Evolutionary conservation across 2,888 invertebrate species (phyloP).

Genomic region (Chorisops tibialis): DNA sequence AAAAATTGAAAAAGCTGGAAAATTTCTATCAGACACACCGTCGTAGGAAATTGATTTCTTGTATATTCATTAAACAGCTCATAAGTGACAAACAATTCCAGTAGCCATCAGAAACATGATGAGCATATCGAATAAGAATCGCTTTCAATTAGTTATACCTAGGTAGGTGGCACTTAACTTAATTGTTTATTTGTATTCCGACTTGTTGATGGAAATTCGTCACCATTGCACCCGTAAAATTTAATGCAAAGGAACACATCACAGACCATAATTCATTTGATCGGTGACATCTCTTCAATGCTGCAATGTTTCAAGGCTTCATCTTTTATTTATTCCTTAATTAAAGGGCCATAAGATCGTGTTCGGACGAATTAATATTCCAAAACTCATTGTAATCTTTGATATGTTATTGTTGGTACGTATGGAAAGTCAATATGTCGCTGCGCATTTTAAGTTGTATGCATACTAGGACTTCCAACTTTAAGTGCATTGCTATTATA

Average conservation of each 20-base stretch:
- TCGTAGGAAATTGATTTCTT: slow-evolving; percentile 16
- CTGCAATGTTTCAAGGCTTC: neutral
- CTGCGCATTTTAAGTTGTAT: slow-evolving; percentile 1
- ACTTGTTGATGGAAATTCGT: slow-evolving; percentile 17
- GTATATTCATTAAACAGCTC: slow-evolving; percentile 19
- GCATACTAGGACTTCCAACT: neutral
- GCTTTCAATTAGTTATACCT: neutral
- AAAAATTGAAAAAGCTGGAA: neutral
- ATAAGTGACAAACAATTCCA: slow-evolving; percentile 23
- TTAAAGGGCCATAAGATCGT: slow-evolving; percentile 23
- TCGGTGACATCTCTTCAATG: slow-evolving; percentile 3
- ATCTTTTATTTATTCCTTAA: slow-evolving; percentile 26
- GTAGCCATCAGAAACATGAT: slow-evolving; percentile 21
- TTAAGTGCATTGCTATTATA: neutral
- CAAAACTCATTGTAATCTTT: slow-evolving; percentile 9
- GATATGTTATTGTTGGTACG: neutral
- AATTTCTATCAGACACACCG: neutral
- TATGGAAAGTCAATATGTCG: neutral
- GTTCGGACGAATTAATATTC: slow-evolving; percentile 21
- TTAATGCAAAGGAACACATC: slow-evolving; percentile 1
- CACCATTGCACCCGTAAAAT: slow-evolving; percentile 25
- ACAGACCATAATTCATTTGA: slow-evolving; percentile 18
- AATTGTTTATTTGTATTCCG: slow-evolving; percentile 23
- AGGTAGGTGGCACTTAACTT: slow-evolving; percentile 17
- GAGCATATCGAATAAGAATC: slow-evolving; percentile 17